These are phyloP conservation scores for Parazoanthus swiftii DNA, from an alignment of 92 coral and sea anemone genomes.

Conservation along the genomic window DNA sequence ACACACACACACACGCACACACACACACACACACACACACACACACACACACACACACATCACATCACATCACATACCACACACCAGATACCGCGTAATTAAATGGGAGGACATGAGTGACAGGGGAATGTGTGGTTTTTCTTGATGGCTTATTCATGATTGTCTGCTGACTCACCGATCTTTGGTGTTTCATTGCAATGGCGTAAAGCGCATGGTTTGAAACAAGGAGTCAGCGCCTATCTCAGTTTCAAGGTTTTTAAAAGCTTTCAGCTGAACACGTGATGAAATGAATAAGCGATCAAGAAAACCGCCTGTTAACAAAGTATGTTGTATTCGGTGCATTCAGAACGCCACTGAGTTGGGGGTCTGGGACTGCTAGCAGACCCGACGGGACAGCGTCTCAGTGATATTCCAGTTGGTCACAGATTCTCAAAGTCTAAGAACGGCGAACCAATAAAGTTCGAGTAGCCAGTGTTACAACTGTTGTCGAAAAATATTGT, in stretches of 20 bases:
- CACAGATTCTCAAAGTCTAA: conserved; percentile 40
- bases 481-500: conserved; percentile 68
- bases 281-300: conserved; percentile 5
- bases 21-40: no score
- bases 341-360: not conserved
- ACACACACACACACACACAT: no score
- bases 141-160: not conserved
- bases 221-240: not conserved
- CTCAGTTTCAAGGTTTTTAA: not conserved
- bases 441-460: conserved; percentile 39
- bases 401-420: not conserved
- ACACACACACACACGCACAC: no score
- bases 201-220: not conserved
- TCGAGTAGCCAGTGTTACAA: conserved; percentile 40
- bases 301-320: not conserved
- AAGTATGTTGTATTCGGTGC: not conserved
- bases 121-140: not conserved
- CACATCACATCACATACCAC: no score
- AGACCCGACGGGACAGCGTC: not conserved
- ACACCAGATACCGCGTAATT: no score
- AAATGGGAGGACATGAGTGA: no score
- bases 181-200: not conserved
- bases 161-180: not conserved
- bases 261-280: not conserved
- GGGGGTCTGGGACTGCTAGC: not conserved